These are phyloP conservation scores for Mormyrops boulengeri DNA, from an alignment of 2,797 vertebrate species.

Conservation along the genomic window DNA sequence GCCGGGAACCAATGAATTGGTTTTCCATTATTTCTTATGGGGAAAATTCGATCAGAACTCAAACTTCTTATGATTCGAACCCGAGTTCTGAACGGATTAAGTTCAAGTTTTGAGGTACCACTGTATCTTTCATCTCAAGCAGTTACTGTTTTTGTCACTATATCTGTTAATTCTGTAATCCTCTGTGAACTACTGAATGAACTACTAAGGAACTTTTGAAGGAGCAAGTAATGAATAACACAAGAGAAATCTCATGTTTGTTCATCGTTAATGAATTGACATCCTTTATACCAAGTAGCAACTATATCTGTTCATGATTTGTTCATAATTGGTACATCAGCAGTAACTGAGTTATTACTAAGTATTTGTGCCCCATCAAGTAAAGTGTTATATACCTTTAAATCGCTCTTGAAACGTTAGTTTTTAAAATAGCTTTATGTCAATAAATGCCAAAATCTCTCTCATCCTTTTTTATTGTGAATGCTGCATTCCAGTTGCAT, in stretches of 20 bases:
- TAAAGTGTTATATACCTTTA: neutral
- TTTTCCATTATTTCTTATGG: no score
- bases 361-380: neutral
- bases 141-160: neutral
- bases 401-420: neutral
- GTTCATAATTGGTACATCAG: neutral
- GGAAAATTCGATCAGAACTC: no score
- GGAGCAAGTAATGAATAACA: neutral
- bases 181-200: neutral
- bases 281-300: neutral
- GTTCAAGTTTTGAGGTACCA: no score
- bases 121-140: neutral
- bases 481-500: neutral
- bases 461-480: neutral
- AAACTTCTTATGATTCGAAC: no score
- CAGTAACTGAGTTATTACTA: neutral
- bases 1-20: no score
- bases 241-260: neutral
- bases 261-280: neutral
- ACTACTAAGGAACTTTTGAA: neutral
- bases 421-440: neutral
- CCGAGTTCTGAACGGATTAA: no score
- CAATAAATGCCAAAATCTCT: neutral
- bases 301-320: neutral
- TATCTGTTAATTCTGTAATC: neutral